These are phyloP conservation scores for Urocitellus parryii DNA, from an alignment of 2,113 vertebrate species.

Conservation along the genomic window DNA sequence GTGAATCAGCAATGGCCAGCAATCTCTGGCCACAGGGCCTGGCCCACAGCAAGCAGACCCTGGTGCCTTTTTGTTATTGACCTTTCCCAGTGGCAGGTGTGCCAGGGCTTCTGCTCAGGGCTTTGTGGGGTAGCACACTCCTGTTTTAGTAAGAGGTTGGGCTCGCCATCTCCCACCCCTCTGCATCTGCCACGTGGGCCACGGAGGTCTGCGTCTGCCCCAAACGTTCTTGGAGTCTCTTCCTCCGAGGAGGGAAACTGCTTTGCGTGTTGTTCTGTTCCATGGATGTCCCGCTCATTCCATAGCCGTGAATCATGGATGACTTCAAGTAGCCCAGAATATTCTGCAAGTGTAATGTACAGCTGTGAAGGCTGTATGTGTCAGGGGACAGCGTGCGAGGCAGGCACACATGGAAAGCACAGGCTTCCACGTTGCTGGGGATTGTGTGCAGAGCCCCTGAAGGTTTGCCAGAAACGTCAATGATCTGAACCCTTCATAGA, in stretches of 20 bases:
- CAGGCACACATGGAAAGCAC: constrained; percentile 65
- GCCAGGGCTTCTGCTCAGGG: background rate
- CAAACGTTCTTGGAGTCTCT: background rate
- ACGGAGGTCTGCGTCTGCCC: background rate
- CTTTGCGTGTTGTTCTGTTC: constrained; percentile 49
- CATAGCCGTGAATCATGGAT: constrained; percentile 45
- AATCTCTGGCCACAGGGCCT: background rate
- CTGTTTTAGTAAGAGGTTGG: background rate
- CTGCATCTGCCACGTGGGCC: background rate
- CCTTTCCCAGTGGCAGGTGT: background rate
- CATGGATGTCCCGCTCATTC: constrained; percentile 65
- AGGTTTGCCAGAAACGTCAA: background rate
- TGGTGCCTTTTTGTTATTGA: background rate
- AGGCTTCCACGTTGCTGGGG: background rate
- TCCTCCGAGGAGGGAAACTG: constrained; percentile 37
- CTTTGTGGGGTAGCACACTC: background rate
- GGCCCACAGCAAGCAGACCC: background rate
- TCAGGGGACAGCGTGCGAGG: background rate
- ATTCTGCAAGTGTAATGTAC: constrained; percentile 50
- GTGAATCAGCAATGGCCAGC: background rate
- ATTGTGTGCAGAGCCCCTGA: background rate
- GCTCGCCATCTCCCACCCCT: background rate
- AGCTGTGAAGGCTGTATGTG: constrained; percentile 51
- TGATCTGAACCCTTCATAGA: background rate
- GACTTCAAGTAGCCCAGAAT: constrained; percentile 76